Base-by-base conservation (phyloP, 2,113 vertebrate species). In the Globicephala melas region DNA sequence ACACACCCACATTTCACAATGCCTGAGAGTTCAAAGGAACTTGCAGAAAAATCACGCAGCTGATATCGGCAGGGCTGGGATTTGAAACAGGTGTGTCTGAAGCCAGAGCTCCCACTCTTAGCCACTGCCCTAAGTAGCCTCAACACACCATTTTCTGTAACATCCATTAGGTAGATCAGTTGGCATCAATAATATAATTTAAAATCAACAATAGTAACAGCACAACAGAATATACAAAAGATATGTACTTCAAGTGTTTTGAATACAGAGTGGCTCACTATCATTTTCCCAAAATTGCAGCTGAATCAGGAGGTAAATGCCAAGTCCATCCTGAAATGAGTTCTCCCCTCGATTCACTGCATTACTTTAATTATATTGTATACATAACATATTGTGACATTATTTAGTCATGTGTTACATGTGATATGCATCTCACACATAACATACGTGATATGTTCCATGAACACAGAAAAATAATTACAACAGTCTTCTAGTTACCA, bases 381-480 rank as follows among this genome's bases (percentile, higher is more conserved):
- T 0, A 80, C 18, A 3, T 73, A 70, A 62, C 41, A 44, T 31
- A 67, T 5, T 41, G n/a, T n/a, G 14, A 76, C 70, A 38, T 76
- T 87, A 63, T 62, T 95, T 63, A 83, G 70, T 50, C 68, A 44
- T 10, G 8, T 62, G 5, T 62, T 68, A 41, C 10, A 13, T 5
- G 17, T 41, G 33, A 6, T 25, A 28, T 5, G 8, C 1, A 18
- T 62, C 38, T 97, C n/a, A 0, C 0, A 87, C 8, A 63, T 38
- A 73, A 33, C 21, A 87, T 60, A 26, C 18, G 38, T 50, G 14
- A n/a, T 71, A 88, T 93, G 2, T 91, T 31, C 62, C 33, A 65
- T 73, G 44, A 95, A 1, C 21, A 25, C n/a, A 94, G 33, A 62
- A 96, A 97, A 96, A 94, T 44, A 97, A 93, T 87, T 73, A 81